A percentile compares a stretch with the other conserved stretches of the same genome.
Evolutionary conservation across 2,113 vertebrate species (phyloP).

Genomic region (Entelurus aequoreus): DNA sequence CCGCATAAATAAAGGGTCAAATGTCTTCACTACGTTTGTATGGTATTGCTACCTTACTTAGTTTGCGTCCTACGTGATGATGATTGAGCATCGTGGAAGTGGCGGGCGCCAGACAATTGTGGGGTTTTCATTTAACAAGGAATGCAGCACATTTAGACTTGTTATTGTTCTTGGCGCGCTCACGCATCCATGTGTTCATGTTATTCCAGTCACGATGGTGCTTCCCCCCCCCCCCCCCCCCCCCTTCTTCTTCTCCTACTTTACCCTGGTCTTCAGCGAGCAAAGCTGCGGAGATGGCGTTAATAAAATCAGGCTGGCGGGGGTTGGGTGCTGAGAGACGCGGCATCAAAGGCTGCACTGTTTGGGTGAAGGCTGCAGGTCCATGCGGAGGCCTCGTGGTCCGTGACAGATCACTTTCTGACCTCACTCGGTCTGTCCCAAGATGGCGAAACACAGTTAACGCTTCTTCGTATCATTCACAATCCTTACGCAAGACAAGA

Average conservation of each 20-base stretch:
- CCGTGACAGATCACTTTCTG: slow-evolving; percentile 47
- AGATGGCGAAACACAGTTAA: slow-evolving; percentile 7
- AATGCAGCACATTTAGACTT: slow-evolving; percentile 64
- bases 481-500: too few species aligned
- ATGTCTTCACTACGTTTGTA: slow-evolving; percentile 3
- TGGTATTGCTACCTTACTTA: slow-evolving; percentile 23
- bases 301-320: slow-evolving; percentile 57
- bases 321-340: slow-evolving; percentile 52
- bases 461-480: too few species aligned
- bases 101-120: slow-evolving; percentile 59
- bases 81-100: slow-evolving; percentile 54
- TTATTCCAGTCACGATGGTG: slow-evolving; percentile 56
- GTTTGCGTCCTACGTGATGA: slow-evolving; percentile 31
- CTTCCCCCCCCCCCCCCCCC: slow-evolving; percentile 2
- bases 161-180: slow-evolving; percentile 75
- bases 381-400: slow-evolving; percentile 62
- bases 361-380: slow-evolving; percentile 53
- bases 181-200: slow-evolving; percentile 64
- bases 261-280: slow-evolving; percentile 39
- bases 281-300: slow-evolving; percentile 34
- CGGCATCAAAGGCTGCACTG: slow-evolving; percentile 64
- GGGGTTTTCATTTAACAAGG: slow-evolving; percentile 67
- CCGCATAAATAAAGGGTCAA: neutral
- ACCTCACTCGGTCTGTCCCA: slow-evolving; percentile 20
- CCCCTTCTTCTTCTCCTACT: slow-evolving; percentile 22